Evolutionary conservation across 2,888 invertebrate genomes (phyloP).

Genomic region (Platypus cylindrus): DNA sequence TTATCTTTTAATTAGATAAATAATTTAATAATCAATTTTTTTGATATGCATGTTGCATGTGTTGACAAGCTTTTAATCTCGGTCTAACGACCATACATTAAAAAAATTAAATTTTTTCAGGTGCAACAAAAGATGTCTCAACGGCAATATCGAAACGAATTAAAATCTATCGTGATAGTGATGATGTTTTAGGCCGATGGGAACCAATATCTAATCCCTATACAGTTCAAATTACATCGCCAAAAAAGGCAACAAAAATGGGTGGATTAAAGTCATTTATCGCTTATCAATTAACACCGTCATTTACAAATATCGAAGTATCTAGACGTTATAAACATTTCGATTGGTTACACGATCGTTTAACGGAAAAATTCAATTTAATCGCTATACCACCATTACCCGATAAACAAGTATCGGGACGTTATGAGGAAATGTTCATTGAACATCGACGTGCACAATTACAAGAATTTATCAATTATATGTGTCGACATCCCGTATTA

Average conservation of each 20-base stretch:
- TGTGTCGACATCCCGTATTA: constrained; percentile 91
- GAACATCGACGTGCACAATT: constrained; percentile 87
- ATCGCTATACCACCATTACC: constrained; percentile 95
- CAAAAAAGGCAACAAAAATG: constrained; percentile 94
- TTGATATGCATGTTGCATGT: too few relatives aligned
- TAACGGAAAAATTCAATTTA: constrained; percentile 87
- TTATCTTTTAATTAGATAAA: too few relatives aligned
- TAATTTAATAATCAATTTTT: too few relatives aligned
- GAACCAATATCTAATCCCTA: constrained; percentile 58
- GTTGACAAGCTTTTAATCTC: too few relatives aligned
- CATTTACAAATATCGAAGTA: constrained; percentile 87
- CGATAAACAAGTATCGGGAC: constrained; percentile 92
- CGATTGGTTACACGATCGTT: constrained; percentile 93
- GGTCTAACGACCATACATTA: background rate
- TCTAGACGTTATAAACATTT: constrained; percentile 96
- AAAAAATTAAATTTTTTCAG: constrained; percentile 28
- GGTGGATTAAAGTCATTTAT: constrained; percentile 97
- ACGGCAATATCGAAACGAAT: constrained; percentile 35
- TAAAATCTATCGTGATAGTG: constrained; percentile 49
- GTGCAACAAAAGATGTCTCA: constrained; percentile 47
- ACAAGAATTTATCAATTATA: constrained; percentile 93
- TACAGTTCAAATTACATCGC: constrained; percentile 79
- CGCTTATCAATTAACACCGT: constrained; percentile 90
- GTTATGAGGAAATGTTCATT: constrained; percentile 82
- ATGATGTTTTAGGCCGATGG: constrained; percentile 68